phyloP scores from a whole-genome alignment of 2,888 invertebrate species.

The Metellina segmentata region DNA sequence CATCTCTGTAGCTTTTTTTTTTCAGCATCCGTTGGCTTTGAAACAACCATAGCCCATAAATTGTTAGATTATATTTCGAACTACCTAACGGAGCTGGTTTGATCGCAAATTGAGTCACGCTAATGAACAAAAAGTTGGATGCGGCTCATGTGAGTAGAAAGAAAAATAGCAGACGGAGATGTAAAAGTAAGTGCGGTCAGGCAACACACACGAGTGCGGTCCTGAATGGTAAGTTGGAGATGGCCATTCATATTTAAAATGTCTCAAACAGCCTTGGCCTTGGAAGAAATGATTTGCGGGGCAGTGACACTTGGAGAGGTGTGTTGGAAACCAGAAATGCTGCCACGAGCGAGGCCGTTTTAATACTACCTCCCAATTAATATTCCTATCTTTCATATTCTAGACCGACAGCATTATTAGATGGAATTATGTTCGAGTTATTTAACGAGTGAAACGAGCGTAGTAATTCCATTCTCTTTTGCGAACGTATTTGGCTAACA shows the following conservation, averaged over 20 bases:
- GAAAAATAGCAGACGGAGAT: background rate
- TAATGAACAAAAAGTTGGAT: slow-evolving; percentile 13
- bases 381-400: background rate
- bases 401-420: background rate
- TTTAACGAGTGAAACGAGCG: too few relatives aligned
- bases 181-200: slow-evolving; percentile 2
- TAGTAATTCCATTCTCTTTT: too few relatives aligned
- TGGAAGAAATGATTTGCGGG: slow-evolving; percentile 54
- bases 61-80: background rate
- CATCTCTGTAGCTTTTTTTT: too few relatives aligned
- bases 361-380: background rate
- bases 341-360: background rate
- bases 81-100: background rate
- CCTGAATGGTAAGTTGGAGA: slow-evolving; percentile 35
- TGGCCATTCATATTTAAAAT: slow-evolving; percentile 55
- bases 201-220: slow-evolving; percentile 13
- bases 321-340: slow-evolving; percentile 29
- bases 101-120: slow-evolving; percentile 23
- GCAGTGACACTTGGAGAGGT: slow-evolving; percentile 44
- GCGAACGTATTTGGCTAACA: too few relatives aligned
- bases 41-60: background rate
- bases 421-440: background rate
- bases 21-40: too few relatives aligned
- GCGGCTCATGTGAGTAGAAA: background rate
- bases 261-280: slow-evolving; percentile 60